A percentile compares a stretch with the other conserved stretches of the same genome.
Evolutionary conservation across 2,797 vertebrate species (phyloP).

Genomic region (Vireo griseus): DNA sequence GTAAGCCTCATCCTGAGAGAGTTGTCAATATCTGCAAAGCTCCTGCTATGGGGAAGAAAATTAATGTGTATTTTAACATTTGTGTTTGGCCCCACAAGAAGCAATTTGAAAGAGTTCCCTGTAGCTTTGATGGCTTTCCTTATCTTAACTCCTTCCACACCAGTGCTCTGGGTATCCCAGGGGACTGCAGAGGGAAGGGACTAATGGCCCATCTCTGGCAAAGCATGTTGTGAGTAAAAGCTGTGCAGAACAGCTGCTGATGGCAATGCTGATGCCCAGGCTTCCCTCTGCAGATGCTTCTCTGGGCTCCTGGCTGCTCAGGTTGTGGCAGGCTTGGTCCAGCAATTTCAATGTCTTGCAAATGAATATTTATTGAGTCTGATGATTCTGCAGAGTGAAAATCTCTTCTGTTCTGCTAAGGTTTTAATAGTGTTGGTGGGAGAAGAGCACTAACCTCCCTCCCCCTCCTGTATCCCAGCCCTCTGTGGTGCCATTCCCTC

Average conservation of each 20-base stretch:
- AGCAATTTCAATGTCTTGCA: neutral
- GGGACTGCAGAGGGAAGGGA: neutral
- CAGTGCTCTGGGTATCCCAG: neutral
- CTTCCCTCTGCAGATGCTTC: neutral
- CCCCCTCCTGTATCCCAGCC: neutral
- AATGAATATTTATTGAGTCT: neutral
- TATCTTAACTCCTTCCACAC: constrained; percentile 53
- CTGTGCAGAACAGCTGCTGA: neutral
- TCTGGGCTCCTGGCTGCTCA: neutral
- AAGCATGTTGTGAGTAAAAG: neutral
- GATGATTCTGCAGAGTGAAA: neutral
- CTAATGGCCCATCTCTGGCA: neutral
- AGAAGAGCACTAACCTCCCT: neutral
- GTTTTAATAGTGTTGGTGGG: neutral
- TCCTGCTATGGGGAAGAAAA: constrained; percentile 38
- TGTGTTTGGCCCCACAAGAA: constrained; percentile 44
- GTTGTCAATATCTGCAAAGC: constrained; percentile 66
- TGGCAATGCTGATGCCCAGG: neutral
- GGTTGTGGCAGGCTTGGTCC: neutral
- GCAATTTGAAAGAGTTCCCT: constrained; percentile 26
- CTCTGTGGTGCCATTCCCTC: neutral
- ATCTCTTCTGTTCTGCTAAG: neutral
- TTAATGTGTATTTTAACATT: constrained; percentile 48
- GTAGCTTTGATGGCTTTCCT: constrained; percentile 42
- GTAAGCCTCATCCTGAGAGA: constrained; percentile 63